Base-by-base conservation (phyloP, 23 tunicate species). In the Diplosoma virens region DNA sequence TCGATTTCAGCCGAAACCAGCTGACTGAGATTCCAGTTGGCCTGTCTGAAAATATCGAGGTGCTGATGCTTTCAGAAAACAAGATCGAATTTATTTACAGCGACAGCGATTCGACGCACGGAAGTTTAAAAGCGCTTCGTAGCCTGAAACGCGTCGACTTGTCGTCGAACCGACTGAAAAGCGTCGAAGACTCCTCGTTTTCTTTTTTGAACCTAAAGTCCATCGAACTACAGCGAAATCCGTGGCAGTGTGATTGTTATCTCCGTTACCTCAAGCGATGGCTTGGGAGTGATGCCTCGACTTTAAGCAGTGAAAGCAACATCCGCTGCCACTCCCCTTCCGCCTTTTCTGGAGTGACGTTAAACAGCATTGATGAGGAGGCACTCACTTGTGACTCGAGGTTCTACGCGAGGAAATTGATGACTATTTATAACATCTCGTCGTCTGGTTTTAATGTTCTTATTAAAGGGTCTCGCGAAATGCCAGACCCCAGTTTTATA, bases 171-270 rank as follows among this genome's bases (percentile, higher is more conserved):
- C 56, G 45, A 4, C 74, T 94, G 1, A 74, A 68, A 50, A 70
- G 86, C 32, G 85, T 94, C 26, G 71, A 87, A 67, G 50, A 52
- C 0, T 75, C 45, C 0, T 55, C 95, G 21, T 73, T 94, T 45
- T 32, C 66, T 30, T 14, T 25, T 46, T 58, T 88, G 7, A 7
- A 28, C 7, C 66, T 88, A 23, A 21, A 37, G 16, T 22, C 81
- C 3, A 30, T 78, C 28, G 58, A 54, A 5, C 66, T 89, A 0
- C 80, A 71, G 25, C 74, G 63, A 85, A 89, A 89, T 50, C 96
- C 89, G 14, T 89, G 96, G 96, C 76, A 54, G 11, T 89, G 96
- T 80, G 85, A 89, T 65, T 74, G 78, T 32, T 59, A 89, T 52
- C 53, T 89, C 50, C 31, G 28, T 32, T 82, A 82, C 56, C 67